Evolutionary conservation across 1,140 invertebrate genomes (phyloP).

Genomic region (Nomia melanderi): DNA sequence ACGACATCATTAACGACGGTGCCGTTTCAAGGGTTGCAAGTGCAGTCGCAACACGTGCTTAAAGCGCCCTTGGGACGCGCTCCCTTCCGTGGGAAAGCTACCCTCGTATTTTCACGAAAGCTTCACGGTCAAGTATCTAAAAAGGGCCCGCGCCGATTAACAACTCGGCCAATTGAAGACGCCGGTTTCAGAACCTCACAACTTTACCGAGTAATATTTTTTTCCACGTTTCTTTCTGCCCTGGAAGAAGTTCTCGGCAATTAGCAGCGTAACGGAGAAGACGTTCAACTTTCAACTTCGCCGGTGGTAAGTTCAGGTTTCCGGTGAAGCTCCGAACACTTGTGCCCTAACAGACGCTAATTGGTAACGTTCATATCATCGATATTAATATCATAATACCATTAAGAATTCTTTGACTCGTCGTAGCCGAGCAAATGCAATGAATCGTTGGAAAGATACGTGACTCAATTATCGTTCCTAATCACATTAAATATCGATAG

Average conservation of each 20-base stretch:
- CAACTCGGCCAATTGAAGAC: background rate
- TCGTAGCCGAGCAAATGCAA: background rate
- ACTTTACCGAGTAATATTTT: background rate
- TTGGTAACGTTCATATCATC: no score
- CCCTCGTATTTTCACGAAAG: slow-evolving; percentile 13
- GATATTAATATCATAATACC: background rate
- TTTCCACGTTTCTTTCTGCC: background rate
- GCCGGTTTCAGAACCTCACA: background rate
- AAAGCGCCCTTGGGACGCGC: slow-evolving; percentile 47
- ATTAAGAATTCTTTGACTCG: background rate
- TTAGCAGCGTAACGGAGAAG: background rate
- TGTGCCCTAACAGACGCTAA: no score
- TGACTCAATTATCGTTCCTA: background rate
- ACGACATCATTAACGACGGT: slow-evolving; percentile 50
- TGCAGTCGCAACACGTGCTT: slow-evolving; percentile 39
- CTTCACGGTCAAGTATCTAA: background rate
- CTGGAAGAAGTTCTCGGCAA: background rate
- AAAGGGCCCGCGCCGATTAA: slow-evolving; percentile 18
- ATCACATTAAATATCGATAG: background rate
- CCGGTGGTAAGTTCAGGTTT: no score
- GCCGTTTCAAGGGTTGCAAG: slow-evolving; percentile 42
- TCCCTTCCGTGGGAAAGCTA: slow-evolving; percentile 52
- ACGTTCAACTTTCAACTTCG: no score
- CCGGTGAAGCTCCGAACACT: no score
- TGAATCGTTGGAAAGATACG: background rate